These are phyloP conservation scores for Pocillopora damicornis DNA, from an alignment of 64 coral and sea anemone genomes.

Conservation along the genomic window DNA sequence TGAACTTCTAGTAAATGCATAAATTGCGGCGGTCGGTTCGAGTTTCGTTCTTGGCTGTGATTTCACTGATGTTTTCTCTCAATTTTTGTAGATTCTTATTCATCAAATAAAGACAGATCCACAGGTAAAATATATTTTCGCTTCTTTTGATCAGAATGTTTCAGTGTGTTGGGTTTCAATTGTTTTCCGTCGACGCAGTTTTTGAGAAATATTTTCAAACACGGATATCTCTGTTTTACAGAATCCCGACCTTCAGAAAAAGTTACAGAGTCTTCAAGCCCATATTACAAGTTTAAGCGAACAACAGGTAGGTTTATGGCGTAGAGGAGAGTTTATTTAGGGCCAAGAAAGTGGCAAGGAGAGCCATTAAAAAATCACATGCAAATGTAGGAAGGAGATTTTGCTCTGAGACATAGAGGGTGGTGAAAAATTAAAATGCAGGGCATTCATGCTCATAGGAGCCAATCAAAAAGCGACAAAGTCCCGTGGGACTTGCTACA, in stretches of 20 bases:
- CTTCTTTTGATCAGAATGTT: slow-evolving; percentile 54
- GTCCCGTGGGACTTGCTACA: slow-evolving; percentile 44
- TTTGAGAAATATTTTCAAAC: slow-evolving; percentile 58
- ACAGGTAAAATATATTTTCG: slow-evolving; percentile 72
- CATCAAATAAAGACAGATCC: slow-evolving; percentile 82
- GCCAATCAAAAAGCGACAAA: slow-evolving; percentile 40
- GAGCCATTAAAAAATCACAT: slow-evolving; percentile 23
- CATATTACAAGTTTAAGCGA: slow-evolving; percentile 82
- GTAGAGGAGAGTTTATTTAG: slow-evolving; percentile 39
- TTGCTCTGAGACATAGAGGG: slow-evolving; percentile 40
- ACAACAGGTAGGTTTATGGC: slow-evolving; percentile 72
- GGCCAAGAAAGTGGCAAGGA: slow-evolving; percentile 19
- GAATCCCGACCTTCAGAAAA: slow-evolving; percentile 94
- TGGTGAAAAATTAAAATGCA: slow-evolving; percentile 65
- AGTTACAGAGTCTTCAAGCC: slow-evolving; percentile 74
- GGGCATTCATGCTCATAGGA: slow-evolving; percentile 38
- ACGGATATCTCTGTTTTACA: slow-evolving; percentile 60
- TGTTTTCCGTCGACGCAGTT: slow-evolving; percentile 48
- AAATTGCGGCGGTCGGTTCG: background rate
- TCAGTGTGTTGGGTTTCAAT: slow-evolving; percentile 38
- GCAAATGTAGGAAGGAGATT: slow-evolving; percentile 3
- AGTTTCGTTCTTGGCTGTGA: slow-evolving; percentile 13
- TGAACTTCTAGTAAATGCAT: slow-evolving; percentile 9
- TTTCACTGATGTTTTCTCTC: slow-evolving; percentile 32
- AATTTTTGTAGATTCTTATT: slow-evolving; percentile 79